Evolutionary conservation across 37 sponge, comb jelly and placozoan genomes (phyloP), one percentile per base, ranked within the genome.

Genomic region (Bolinopsis microptera): DNA sequence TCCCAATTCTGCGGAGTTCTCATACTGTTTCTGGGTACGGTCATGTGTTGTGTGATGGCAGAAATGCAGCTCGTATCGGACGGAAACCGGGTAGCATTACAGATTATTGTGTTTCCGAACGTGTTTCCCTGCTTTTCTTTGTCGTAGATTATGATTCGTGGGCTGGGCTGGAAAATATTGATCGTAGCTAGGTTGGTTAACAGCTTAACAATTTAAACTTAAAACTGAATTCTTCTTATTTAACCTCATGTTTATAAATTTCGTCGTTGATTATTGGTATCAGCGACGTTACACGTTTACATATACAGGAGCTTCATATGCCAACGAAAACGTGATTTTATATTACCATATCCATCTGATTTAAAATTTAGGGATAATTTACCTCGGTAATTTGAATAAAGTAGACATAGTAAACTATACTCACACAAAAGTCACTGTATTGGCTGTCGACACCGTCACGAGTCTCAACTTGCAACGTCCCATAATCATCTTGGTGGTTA

Each of bases 381-480:
- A n/a, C n/a, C n/a, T n/a, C n/a, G n/a, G n/a, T n/a, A n/a, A n/a
- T n/a, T n/a, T n/a, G n/a, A n/a, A n/a, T n/a, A n/a, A n/a, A n/a
- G n/a, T n/a, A n/a, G n/a, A n/a, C n/a, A n/a, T n/a, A n/a, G n/a
- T n/a, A n/a, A n/a, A n/a, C n/a, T n/a, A n/a, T 34, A 35, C 80
- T 77, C 18, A 77, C 80, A 77, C 32, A 77, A 32, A 77, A 77
- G 35, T 77, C 32, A 18, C 80, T 77, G 80, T 32, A 77, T 27
- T 77, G 27, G 36, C 80, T 77, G 36, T 32, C 32, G 37, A 32
- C 36, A 21, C 13, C 27, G 21, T 27, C 27, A 32, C 21, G 3
- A 9, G 9, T 28, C 35, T 77, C 80, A 1, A 77, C 80, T 34
- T 35, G 27, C 9, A 77, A 32, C 21, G 80, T 77, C 33, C 80